phyloP scores from a whole-genome alignment of 1,140 invertebrate genomes.

The Diorhabda elongata region DNA sequence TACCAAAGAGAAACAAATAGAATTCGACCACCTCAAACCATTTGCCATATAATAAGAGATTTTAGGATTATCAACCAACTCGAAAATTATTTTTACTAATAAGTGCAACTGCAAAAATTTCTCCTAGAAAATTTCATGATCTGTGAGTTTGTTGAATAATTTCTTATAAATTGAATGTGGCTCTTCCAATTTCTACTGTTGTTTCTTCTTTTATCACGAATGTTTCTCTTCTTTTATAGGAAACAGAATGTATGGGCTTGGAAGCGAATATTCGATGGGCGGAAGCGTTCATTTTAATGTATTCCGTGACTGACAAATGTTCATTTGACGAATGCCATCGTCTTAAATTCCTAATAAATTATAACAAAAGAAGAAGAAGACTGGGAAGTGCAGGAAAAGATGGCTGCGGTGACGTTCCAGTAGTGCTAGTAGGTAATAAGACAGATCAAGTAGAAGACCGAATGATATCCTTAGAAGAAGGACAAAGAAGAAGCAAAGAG shows the following conservation, averaged over 20 bases:
- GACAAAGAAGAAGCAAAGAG: constrained; percentile 65
- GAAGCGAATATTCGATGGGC: constrained; percentile 79
- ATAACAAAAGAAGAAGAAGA: constrained; percentile 66
- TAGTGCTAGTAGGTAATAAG: constrained; percentile 79
- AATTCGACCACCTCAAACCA: too few relatives aligned
- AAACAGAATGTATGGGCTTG: constrained; percentile 62
- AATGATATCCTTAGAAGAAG: constrained; percentile 70
- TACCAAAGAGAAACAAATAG: too few relatives aligned
- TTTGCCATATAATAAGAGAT: too few relatives aligned
- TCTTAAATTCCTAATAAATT: constrained; percentile 73
- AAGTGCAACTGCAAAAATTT: too few relatives aligned
- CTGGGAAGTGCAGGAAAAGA: constrained; percentile 49
- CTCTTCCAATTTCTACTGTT: too few relatives aligned
- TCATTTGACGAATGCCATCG: constrained; percentile 81
- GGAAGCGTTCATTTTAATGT: constrained; percentile 80
- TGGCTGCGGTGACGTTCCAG: constrained; percentile 58
- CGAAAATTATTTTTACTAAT: too few relatives aligned
- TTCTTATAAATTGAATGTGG: too few relatives aligned
- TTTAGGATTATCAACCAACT: too few relatives aligned
- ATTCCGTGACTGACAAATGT: constrained; percentile 77
- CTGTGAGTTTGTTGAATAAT: too few relatives aligned
- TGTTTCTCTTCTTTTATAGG: constrained; percentile 47
- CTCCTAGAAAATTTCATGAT: too few relatives aligned
- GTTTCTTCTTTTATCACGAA: too few relatives aligned
- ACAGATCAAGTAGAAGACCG: constrained; percentile 70